phyloP scores from a whole-genome alignment of 2,797 vertebrate species.

The Pteropus rufus region DNA sequence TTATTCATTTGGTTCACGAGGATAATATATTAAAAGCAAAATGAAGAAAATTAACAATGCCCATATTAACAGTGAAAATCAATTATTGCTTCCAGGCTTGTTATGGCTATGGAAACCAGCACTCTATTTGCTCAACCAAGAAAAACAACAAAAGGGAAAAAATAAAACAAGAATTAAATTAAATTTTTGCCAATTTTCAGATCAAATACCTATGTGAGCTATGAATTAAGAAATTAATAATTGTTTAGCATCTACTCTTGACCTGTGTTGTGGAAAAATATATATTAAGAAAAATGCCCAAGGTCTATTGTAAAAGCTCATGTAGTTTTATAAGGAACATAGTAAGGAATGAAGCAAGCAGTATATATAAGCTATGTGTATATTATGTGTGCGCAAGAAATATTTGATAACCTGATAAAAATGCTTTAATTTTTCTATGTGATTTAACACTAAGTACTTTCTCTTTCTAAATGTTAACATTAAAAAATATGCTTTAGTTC shows the following conservation, averaged over 20 bases:
- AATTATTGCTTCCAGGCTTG: background rate
- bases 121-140: background rate
- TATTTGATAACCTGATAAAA: background rate
- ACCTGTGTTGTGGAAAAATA: background rate
- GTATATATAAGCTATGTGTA: background rate
- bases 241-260: background rate
- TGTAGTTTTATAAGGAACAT: background rate
- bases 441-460: background rate
- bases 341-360: background rate
- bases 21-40: background rate
- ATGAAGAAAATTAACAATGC: background rate
- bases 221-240: background rate
- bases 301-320: background rate
- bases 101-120: background rate
- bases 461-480: background rate
- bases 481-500: background rate
- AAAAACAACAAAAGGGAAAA: background rate
- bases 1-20: background rate
- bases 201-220: background rate
- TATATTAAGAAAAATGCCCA: background rate
- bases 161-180: background rate
- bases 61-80: slow-evolving; percentile 6
- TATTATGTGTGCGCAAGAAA: background rate
- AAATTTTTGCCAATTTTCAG: background rate
- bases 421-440: background rate